Evolutionary conservation across 2,888 invertebrate genomes (phyloP), one percentile per base, ranked within the genome.

Genomic region (Ormyrus nitidulus): DNA sequence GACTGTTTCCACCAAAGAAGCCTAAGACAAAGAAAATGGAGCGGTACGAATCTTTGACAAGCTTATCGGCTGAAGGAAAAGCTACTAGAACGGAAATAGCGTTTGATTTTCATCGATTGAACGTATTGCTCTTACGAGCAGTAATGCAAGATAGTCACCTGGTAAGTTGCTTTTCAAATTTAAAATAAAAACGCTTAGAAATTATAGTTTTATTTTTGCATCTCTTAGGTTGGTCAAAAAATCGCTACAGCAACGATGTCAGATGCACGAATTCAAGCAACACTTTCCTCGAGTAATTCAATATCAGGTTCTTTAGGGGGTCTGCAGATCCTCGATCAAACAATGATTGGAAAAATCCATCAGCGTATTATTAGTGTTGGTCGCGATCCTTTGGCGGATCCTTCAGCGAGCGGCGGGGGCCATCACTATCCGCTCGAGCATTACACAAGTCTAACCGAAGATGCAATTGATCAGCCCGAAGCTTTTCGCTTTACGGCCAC

Each of bases 171-270:
- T 34, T 68, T 54, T 59, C 13, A 5, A 5, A 13, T 62, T 46
- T 56, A 62, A 9, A 53, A 48, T 11, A 34, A 34, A 34, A 34
- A 34, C 34, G 3, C 34, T 34, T 34, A 34, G 4, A 34, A 34
- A 34, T 34, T 34, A 34, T 34, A 34, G 3, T 34, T 34, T 34
- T 34, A 34, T 34, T 34, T 49, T 19, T n/a, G 19, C 34, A 46
- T 19, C 8, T 1, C 46, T 0, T 9, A 81, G 80, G 73, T 82
- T 0, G 97, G 96, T 0, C 93, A 95, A 84, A 98, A 98, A 92
- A 96, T 98, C 81, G 98, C 98, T 79, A 98, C 98, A 0, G 97
- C 98, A 19, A 98, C 98, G 11, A 94, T 98, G 93, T 95, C 95
- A 81, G 96, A 96, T 89, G 98, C 98, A 0, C 94, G 95, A 90